phyloP scores from a whole-genome alignment of 2,113 vertebrate genomes.

The Callorhinus ursinus region DNA sequence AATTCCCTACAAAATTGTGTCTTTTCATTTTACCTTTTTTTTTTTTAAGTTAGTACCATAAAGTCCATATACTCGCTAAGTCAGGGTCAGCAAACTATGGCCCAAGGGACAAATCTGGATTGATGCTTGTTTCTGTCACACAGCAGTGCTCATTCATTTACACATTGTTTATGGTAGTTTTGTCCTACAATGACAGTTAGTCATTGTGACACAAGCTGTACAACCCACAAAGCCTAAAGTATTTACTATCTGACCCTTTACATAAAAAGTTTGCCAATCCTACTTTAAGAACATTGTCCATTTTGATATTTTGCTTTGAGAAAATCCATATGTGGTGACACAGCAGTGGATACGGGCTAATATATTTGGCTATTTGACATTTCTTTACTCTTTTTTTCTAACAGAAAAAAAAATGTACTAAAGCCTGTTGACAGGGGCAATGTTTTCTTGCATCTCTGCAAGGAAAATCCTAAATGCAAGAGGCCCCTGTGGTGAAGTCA shows the following conservation, averaged over 20 bases:
- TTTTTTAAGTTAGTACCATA: background rate
- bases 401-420: background rate
- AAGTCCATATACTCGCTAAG: background rate
- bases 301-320: background rate
- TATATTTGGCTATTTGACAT: background rate
- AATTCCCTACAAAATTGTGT: background rate
- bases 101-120: background rate
- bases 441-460: background rate
- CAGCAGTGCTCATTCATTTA: background rate
- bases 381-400: conserved; percentile 29
- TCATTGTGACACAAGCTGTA: background rate
- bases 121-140: background rate
- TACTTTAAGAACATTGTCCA: background rate
- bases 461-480: background rate
- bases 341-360: background rate
- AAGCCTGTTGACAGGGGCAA: background rate
- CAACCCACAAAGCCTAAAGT: background rate
- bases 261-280: background rate
- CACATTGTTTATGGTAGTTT: background rate
- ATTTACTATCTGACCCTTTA: background rate
- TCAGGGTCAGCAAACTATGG: background rate
- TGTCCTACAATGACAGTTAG: background rate
- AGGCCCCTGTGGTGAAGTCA: background rate
- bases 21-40: background rate
- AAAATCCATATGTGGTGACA: background rate